Base-by-base conservation (phyloP, 2,888 invertebrate species). In the Meiosimyza platycephala region DNA sequence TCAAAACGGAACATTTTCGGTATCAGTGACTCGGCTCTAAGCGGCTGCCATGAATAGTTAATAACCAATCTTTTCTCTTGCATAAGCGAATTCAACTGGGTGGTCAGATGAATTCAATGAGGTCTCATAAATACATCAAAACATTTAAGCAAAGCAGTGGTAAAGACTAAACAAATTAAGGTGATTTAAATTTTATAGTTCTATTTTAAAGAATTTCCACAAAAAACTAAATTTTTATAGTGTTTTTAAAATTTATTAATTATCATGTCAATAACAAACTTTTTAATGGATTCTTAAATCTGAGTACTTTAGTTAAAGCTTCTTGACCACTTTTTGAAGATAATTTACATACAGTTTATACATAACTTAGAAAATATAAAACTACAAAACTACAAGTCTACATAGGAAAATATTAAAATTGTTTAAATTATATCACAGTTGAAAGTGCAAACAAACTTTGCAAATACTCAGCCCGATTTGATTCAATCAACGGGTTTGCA, bases 391-490 rank as follows among this genome's bases (percentile, higher is more conserved):
- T 40, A 40, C 9, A 9, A 40, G 9, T 40, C 15, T 59, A 28
- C 11, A 60, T n/a, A 28, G 22, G 59, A 69, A 28, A 65, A 22
- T 68, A 48, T 16, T 12, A 33, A 59, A n/a, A 48, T 40, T 47
- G 54, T 63, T 63, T 70, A 59, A 59, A 11, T 68, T 59, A 68
- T 68, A 70, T 70, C 70, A 70, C 70, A 70, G 70, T 54, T 63
- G 22, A 22, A 40, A 51, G 40, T 16, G 52, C n/a, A 9, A 40
- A 40, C 6, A 40, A 40, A 33, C 11, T 40, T 50, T 33, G 62
- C 68, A 64, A 15, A 15, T 16, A 13, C 47, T 47, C 11, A 52
- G 6, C 40, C 40, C 40, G 40, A 6, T 59, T 18, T 59, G 57
- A 63, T 63, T 50, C 12, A 40, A 52, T 33, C 52, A 33, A 50